Conservation (phyloP, 2,888 invertebrate species). For the Drosophila aldrichi region DNA sequence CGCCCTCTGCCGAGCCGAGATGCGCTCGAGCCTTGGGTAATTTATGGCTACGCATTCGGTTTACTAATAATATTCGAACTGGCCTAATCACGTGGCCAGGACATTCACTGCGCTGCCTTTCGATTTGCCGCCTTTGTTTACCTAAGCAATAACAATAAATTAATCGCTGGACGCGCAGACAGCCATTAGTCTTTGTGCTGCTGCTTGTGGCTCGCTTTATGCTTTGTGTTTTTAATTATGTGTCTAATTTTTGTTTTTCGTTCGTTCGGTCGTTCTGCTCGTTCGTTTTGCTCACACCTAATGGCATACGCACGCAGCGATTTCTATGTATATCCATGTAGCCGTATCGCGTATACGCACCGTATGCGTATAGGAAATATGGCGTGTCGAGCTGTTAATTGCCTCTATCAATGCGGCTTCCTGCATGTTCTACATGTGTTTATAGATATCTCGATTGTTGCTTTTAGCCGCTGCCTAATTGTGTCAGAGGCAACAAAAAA, state of each 20-base stretch:
- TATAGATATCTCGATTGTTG: slow-evolving; percentile 48
- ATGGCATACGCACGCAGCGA: slow-evolving; percentile 16
- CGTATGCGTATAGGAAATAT: slow-evolving; percentile 62
- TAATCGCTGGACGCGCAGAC: slow-evolving; percentile 57
- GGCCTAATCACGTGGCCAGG: slow-evolving; percentile 45
- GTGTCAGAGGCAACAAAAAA: slow-evolving; percentile 29
- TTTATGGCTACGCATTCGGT: slow-evolving; percentile 80
- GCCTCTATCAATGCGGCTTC: slow-evolving; percentile 77
- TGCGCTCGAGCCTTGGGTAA: slow-evolving; percentile 68
- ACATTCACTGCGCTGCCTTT: slow-evolving; percentile 24
- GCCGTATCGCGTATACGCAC: slow-evolving; percentile 34
- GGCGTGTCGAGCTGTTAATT: slow-evolving; percentile 79
- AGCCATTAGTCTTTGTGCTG: slow-evolving; percentile 64
- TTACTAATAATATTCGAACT: slow-evolving; percentile 74
- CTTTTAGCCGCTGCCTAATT: slow-evolving; percentile 55
- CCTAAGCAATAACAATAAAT: slow-evolving; percentile 81
- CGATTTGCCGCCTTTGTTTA: slow-evolving; percentile 73
- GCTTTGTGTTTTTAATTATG: slow-evolving; percentile 82
- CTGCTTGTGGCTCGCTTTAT: slow-evolving; percentile 43
- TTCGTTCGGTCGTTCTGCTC: neutral
- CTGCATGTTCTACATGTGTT: slow-evolving; percentile 76
- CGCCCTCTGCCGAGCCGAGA: slow-evolving; percentile 30
- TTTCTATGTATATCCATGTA: slow-evolving; percentile 16
- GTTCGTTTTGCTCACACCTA: slow-evolving; percentile 11
- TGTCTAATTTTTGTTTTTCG: slow-evolving; percentile 56